phyloP scores from a whole-genome alignment of 2,113 vertebrate species.

The Amphiprion ocellaris region DNA sequence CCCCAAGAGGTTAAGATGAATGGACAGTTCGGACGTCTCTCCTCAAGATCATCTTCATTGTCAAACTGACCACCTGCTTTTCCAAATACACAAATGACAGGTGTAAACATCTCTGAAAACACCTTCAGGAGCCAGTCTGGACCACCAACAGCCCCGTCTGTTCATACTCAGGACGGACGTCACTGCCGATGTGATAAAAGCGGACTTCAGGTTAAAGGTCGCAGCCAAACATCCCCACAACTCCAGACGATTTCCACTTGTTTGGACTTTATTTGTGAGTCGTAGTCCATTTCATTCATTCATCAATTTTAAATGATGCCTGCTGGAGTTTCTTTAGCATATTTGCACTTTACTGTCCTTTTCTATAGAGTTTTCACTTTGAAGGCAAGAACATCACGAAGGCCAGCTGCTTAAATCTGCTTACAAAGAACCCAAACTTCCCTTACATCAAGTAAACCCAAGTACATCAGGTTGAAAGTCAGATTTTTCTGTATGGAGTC shows the following conservation, averaged over 20 bases:
- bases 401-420: conserved; percentile 1
- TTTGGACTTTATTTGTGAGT: conserved; percentile 21
- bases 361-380: conserved; percentile 7
- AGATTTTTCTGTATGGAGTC: neutral
- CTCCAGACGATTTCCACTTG: neutral
- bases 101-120: conserved; percentile 40
- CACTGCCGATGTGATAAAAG: neutral
- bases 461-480: neutral
- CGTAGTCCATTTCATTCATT: conserved; percentile 1
- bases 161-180: neutral
- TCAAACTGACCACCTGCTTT: conserved; percentile 61
- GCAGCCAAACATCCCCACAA: neutral
- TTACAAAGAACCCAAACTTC: neutral
- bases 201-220: conserved; percentile 26
- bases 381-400: neutral
- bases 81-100: conserved; percentile 51
- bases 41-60: conserved; percentile 28
- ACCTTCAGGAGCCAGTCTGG: conserved; percentile 24
- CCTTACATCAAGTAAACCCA: neutral
- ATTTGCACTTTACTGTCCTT: conserved; percentile 8
- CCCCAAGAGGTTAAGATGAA: conserved; percentile 28
- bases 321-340: conserved; percentile 5
- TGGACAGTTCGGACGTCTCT: conserved; percentile 41
- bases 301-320: neutral
- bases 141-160: conserved; percentile 4